Evolutionary conservation across 2,888 invertebrate species (phyloP).

Genomic region (Rambutsinella grinnellia): DNA sequence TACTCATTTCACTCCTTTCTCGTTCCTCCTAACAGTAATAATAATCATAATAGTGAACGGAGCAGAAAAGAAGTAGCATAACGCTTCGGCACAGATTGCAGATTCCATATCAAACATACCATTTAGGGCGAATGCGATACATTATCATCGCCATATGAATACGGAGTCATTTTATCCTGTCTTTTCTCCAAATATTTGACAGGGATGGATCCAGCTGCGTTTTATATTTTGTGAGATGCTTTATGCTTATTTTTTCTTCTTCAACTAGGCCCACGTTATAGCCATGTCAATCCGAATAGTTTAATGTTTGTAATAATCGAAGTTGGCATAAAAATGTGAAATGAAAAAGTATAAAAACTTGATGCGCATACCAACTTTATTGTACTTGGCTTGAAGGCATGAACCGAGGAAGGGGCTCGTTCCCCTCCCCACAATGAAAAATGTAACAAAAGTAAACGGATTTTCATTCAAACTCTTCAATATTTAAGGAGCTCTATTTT

Average conservation of each 20-base stretch:
- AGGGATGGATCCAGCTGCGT: neutral
- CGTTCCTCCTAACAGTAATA: slow-evolving; percentile 39
- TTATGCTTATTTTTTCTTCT: neutral
- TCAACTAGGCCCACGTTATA: no score
- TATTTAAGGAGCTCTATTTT: neutral
- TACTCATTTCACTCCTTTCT: slow-evolving; percentile 47
- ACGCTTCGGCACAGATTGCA: neutral
- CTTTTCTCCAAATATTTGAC: neutral
- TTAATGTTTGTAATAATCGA: neutral
- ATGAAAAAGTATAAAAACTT: neutral
- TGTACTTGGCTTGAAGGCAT: neutral
- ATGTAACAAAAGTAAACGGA: neutral
- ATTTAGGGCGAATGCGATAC: neutral
- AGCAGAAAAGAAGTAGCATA: slow-evolving; percentile 3
- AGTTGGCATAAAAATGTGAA: neutral
- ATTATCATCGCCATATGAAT: neutral
- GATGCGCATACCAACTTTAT: no score
- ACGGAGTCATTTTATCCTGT: neutral
- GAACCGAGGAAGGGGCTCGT: neutral
- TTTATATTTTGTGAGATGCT: neutral
- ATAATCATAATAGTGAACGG: slow-evolving; percentile 41
- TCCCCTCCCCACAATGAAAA: neutral
- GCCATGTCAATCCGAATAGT: neutral
- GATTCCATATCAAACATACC: neutral
- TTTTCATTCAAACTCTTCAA: neutral